These are phyloP conservation scores for Jacana jacana DNA, from an alignment of 2,113 vertebrate genomes.

Conservation along the genomic window DNA sequence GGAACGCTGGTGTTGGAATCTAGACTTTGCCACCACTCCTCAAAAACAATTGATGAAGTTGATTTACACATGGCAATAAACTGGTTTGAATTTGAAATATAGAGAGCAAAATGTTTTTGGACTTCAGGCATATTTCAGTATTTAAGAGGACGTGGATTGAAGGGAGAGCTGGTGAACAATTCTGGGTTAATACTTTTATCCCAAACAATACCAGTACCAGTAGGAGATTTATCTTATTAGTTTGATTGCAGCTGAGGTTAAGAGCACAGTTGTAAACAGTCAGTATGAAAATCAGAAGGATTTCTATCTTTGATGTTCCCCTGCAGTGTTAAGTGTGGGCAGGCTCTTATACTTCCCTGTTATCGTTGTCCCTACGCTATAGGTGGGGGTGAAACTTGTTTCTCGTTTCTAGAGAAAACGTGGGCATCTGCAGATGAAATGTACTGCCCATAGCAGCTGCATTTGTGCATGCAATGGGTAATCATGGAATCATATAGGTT, in stretches of 20 bases:
- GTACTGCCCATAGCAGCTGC: neutral
- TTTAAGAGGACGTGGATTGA: neutral
- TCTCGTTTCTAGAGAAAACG: neutral
- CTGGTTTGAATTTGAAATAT: neutral
- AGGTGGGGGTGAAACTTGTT: neutral
- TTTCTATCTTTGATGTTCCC: neutral
- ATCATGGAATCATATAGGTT: too few species aligned
- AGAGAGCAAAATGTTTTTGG: neutral
- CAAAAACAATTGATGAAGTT: neutral
- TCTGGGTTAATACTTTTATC: neutral
- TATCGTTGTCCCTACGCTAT: neutral
- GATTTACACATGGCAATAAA: neutral
- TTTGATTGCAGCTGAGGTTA: neutral
- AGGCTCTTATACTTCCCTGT: neutral
- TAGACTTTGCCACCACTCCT: neutral
- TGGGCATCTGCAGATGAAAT: neutral
- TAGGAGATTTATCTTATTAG: neutral
- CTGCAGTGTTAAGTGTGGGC: neutral
- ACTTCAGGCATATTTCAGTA: neutral
- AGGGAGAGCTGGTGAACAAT: neutral
- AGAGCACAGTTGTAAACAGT: neutral
- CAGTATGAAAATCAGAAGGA: neutral
- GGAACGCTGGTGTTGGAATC: neutral
- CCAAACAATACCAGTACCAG: neutral
- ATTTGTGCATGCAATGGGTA: neutral